Evolutionary conservation across 2,888 invertebrate species (phyloP).

Genomic region (Selenia dentaria): DNA sequence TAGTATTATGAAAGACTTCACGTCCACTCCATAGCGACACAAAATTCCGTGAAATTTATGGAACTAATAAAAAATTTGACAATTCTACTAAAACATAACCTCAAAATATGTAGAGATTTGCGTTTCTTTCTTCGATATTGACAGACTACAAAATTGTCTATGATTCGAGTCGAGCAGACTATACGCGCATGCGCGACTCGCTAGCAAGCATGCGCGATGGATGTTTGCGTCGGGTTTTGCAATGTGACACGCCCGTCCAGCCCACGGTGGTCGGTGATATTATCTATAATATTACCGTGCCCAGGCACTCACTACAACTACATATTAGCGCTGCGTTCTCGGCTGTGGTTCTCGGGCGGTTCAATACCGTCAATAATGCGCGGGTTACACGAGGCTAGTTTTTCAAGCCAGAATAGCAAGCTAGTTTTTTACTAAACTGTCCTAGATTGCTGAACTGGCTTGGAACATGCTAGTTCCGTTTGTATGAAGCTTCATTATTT

Average conservation of each 20-base stretch:
- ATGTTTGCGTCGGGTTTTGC: conserved; percentile 13
- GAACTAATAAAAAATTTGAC: conserved; percentile 62
- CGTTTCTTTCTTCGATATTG: conserved; percentile 41
- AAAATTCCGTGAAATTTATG: conserved; percentile 55
- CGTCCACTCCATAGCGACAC: conserved; percentile 57
- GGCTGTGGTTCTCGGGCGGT: too few relatives aligned
- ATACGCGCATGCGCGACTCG: conserved; percentile 61
- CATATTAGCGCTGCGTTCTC: too few relatives aligned
- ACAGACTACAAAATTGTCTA: conserved; percentile 65
- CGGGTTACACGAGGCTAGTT: too few relatives aligned
- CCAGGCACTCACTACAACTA: too few relatives aligned
- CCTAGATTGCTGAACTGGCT: too few relatives aligned
- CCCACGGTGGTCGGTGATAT: too few relatives aligned
- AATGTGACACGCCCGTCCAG: conserved; percentile 12
- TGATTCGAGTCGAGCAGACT: conserved; percentile 46
- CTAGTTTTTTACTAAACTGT: too few relatives aligned
- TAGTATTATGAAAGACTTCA: conserved; percentile 38
- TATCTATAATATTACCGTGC: too few relatives aligned
- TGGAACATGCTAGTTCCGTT: too few relatives aligned
- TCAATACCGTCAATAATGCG: too few relatives aligned
- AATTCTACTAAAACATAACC: conserved; percentile 79
- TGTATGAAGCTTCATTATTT: too few relatives aligned
- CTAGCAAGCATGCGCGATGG: conserved; percentile 27
- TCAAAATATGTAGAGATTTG: conserved; percentile 63
- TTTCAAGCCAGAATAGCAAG: too few relatives aligned